Conservation (phyloP, 2,888 invertebrate species). For the Ditula angustiorana region DNA sequence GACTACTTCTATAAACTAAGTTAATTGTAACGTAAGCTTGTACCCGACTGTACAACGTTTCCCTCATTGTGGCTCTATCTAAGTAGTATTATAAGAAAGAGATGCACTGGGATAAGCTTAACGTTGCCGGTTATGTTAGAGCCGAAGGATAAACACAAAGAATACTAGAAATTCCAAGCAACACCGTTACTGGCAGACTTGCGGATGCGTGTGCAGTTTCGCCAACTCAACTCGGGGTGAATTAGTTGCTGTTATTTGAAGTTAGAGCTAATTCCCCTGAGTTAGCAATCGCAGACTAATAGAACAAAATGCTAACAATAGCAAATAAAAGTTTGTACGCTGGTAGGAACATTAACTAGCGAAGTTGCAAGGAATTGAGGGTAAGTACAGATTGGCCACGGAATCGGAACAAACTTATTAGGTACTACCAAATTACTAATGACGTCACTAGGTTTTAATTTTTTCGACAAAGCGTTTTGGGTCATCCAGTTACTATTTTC, state of each 20-base stretch:
- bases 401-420: too few relatives aligned
- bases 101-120: too few relatives aligned
- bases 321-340: constrained; percentile 9
- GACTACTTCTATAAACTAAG: constrained; percentile 30
- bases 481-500: too few relatives aligned
- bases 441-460: too few relatives aligned
- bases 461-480: too few relatives aligned
- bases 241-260: constrained; percentile 34
- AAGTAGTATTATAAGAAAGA: too few relatives aligned
- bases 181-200: constrained; percentile 27
- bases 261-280: constrained; percentile 18
- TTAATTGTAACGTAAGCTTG: constrained; percentile 32
- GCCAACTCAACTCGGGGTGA: constrained; percentile 16
- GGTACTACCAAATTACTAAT: too few relatives aligned
- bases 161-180: constrained; percentile 29
- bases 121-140: too few relatives aligned
- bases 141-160: constrained; percentile 23
- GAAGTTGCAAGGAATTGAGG: background rate
- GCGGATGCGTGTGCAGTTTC: constrained; percentile 20
- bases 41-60: too few relatives aligned
- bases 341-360: background rate
- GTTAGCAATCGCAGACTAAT: constrained; percentile 17
- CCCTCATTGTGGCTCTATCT: too few relatives aligned
- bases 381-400: too few relatives aligned
- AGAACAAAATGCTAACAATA: constrained; percentile 9